Evolutionary conservation across 2,113 vertebrate species (phyloP), one percentile per base, ranked within the genome.

Genomic region (Rhea americana): DNA sequence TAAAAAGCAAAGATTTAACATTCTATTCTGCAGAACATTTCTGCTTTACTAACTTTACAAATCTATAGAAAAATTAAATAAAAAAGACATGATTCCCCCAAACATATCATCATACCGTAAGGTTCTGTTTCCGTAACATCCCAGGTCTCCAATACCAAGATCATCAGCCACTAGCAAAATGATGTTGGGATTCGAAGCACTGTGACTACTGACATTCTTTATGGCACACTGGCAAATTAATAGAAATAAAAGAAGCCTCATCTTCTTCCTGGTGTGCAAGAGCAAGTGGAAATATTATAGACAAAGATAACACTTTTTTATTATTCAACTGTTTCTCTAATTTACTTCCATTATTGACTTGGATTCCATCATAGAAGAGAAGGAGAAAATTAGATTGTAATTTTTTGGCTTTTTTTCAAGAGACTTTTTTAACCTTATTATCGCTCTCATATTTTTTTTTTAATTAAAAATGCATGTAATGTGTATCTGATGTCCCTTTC

Each of bases 91-190:
- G 35, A 66, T 4, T 20, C 7, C 3, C 16, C 28, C 14, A 88
- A 72, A 51, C 26, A 5, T 5, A 13, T 25, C 17, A 30, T n/a
- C 94, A 79, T 94, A 99, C 99, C 98, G 98, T 95, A 99, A 95
- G 1, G 98, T 99, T 85, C 76, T 98, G 96, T 99, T 99, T 13
- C 99, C 98, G 0, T 99, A 99, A 97, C 99, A 99, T 25, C 98
- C 98, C 4, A 98, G 96, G 73, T 99, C 99, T 91, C 99, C 99
- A 21, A 99, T 98, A 85, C 99, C 99, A 20, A 99, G 95, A 97
- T 99, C 99, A 28, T 99, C 99, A 58, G 98, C 98, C 98, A 99
- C 98, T 78, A 99, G 91, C 87, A 99, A 91, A 70, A 99, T 85
- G 10, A 99, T 91, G 81, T 97, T 99, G 22, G 98, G 98, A 71